A percentile compares a stretch with the other conserved stretches of the same genome.
These are phyloP conservation scores for Drosophila differens DNA, from an alignment of 2,888 invertebrate genomes.

Conservation along the genomic window DNA sequence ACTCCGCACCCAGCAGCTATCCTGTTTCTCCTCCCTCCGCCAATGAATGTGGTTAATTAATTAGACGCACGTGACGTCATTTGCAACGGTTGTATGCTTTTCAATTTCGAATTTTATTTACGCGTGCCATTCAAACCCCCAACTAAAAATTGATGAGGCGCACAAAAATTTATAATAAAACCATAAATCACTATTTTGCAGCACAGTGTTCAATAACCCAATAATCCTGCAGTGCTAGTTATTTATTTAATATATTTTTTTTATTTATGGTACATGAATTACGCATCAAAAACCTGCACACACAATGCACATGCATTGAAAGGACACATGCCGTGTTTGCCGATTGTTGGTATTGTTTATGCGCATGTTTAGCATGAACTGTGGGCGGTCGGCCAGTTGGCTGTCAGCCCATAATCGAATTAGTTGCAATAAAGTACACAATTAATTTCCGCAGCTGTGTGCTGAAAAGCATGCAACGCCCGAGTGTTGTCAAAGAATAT, in stretches of 20 bases:
- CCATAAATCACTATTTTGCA: slow-evolving; percentile 57
- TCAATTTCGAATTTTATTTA: slow-evolving; percentile 54
- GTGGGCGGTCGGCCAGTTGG: slow-evolving; percentile 30
- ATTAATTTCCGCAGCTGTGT: slow-evolving; percentile 74
- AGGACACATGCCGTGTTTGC: slow-evolving; percentile 31
- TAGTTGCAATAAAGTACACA: slow-evolving; percentile 77
- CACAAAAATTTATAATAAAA: slow-evolving; percentile 42
- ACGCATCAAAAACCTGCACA: slow-evolving; percentile 26
- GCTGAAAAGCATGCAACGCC: slow-evolving; percentile 39
- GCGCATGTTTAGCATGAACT: slow-evolving; percentile 38
- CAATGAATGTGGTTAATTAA: slow-evolving; percentile 52
- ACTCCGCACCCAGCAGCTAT: not conserved
- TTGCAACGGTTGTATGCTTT: slow-evolving; percentile 36
- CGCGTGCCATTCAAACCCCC: slow-evolving; percentile 1
- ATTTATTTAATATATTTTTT: slow-evolving; percentile 18
- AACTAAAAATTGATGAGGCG: slow-evolving; percentile 39
- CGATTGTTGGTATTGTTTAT: slow-evolving; percentile 21
- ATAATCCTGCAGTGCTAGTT: slow-evolving; percentile 39
- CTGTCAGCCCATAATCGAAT: slow-evolving; percentile 69
- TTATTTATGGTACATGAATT: slow-evolving; percentile 34
- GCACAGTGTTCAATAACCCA: slow-evolving; percentile 58
- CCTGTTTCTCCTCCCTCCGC: not conserved
- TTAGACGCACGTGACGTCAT: slow-evolving; percentile 68
- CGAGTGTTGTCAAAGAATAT: slow-evolving; percentile 19
- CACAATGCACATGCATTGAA: slow-evolving; percentile 28